Base-by-base conservation (phyloP, 2,888 invertebrate species). In the Allygus modestus region DNA sequence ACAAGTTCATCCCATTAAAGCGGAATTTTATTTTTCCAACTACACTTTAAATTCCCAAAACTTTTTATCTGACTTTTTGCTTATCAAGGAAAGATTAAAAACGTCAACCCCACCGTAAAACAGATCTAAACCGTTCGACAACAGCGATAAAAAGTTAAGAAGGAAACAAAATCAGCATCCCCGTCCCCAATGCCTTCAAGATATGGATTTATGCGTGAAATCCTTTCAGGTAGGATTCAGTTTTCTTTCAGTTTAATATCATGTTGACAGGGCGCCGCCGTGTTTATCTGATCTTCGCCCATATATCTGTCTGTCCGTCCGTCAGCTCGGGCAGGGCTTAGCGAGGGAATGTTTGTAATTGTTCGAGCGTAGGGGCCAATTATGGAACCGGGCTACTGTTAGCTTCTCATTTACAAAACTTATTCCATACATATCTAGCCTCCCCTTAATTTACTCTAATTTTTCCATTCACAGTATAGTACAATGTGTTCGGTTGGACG, bases 81-180 rank as follows among this genome's bases (percentile, higher is more conserved):
- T 61, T n/a, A 23, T n/a, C 69, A 69, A 5, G 31, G 9, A 69
- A 9, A 69, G 5, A 31, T 31, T 0, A 69, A 54, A 54, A 23
- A 7, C 23, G 4, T 54, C 11, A 54, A 23, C 2, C 54, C 20
- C 23, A 11, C 54, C 20, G 23, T 37, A 7, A n/a, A 15, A 23
- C 54, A 54, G 12, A 26, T 61, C 61, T 33, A 5, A 31, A 33
- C 33, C 23, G 71, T 37, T 41, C 41, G 41, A 71, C 37, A 71
- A 71, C 37, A 28, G 73, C 26, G 41, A 77, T 28, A 43, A 77
- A 77, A 77, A 46, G 5, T 23, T 17, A 28, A 43, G 79, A 79
- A 79, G 58, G 58, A 58, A 33, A 33, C 31, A 9, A 79, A 79
- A 79, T 79, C 79, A 79, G 20, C 58, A 37, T 17, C 58, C 77